Base-by-base conservation (phyloP, 2,888 invertebrate genomes). In the Tetrapedia diversipes region DNA sequence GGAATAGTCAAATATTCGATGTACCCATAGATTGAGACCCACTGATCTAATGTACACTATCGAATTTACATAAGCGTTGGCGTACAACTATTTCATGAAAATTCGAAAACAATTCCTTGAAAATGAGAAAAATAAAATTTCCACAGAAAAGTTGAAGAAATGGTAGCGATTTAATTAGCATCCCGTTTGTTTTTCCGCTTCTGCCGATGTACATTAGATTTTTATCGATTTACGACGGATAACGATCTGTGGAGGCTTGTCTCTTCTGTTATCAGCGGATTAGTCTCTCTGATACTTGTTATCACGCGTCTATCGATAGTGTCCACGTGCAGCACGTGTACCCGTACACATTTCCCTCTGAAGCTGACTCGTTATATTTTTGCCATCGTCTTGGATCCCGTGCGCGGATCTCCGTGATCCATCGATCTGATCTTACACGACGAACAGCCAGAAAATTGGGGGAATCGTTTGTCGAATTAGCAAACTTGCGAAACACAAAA, bases 221-320 rank as follows among this genome's bases (percentile, higher is more conserved):
- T 75, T 67, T 57, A 37, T 34, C 39, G 47, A n/a, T n/a, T 8
- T 16, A 29, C 27, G n/a, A 39, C 22, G 49, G 14, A 54, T 29
- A 27, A 61, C 11, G n/a, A n/a, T n/a, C n/a, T n/a, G n/a, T 11
- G 53, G 64, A 60, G 64, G 53, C 41, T 67, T 41, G 57, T 54
- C 43, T 37, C 10, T 45, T 7, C 7, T 19, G 34, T 77, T 63
- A 78, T 76, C 77, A 45, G 29, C 16, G 32, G 72, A 80, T 78
- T 65, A 64, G 16, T 29, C n/a, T 10, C 4, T 16, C 61, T 27
- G 73, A 79, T 80, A 83, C 8, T 61, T 61, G 67, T 41, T 77
- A 86, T 87, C 87, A 86, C 87, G 87, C 80, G 84, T 59, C 66
- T 51, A 74, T 78, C 81, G 69, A 69, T 80, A 80, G 81, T 79